A percentile compares a stretch with the other conserved stretches of the same genome.
phyloP scores from a whole-genome alignment of 2,797 vertebrate species.

The Bryconaethiops microstoma region DNA sequence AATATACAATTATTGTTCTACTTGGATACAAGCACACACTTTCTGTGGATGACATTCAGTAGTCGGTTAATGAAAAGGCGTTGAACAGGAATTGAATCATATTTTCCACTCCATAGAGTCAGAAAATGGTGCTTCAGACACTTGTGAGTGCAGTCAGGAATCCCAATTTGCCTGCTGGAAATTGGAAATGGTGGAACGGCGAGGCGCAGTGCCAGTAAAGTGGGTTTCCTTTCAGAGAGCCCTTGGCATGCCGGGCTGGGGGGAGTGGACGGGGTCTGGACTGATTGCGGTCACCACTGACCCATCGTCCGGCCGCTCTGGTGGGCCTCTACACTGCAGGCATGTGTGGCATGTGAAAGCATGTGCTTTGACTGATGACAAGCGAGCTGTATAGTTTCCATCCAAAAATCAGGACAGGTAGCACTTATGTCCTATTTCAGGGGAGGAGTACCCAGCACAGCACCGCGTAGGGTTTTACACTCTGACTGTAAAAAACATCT shows the following conservation, averaged over 20 bases:
- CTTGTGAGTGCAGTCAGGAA: conserved; percentile 74
- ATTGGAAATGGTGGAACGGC: conserved; percentile 77
- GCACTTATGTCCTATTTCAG: neutral
- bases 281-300: conserved; percentile 46
- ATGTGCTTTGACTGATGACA: neutral
- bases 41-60: conserved; percentile 72
- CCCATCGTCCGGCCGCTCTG: conserved; percentile 22
- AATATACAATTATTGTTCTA: conserved; percentile 73
- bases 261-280: conserved; percentile 34
- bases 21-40: conserved; percentile 71
- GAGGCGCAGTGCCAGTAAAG: conserved; percentile 72
- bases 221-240: conserved; percentile 63
- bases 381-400: neutral
- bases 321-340: conserved; percentile 11
- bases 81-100: conserved; percentile 80
- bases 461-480: neutral
- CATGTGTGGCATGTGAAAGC: conserved; percentile 28
- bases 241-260: conserved; percentile 49
- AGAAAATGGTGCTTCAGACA: conserved; percentile 82
- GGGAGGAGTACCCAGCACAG: neutral
- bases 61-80: conserved; percentile 81
- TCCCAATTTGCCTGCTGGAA: conserved; percentile 78
- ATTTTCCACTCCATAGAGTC: conserved; percentile 81
- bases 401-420: neutral
- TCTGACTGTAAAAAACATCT: neutral